phyloP scores from a whole-genome alignment of 1,140 invertebrate genomes.

The Bursaphelenchus mucronatus region DNA sequence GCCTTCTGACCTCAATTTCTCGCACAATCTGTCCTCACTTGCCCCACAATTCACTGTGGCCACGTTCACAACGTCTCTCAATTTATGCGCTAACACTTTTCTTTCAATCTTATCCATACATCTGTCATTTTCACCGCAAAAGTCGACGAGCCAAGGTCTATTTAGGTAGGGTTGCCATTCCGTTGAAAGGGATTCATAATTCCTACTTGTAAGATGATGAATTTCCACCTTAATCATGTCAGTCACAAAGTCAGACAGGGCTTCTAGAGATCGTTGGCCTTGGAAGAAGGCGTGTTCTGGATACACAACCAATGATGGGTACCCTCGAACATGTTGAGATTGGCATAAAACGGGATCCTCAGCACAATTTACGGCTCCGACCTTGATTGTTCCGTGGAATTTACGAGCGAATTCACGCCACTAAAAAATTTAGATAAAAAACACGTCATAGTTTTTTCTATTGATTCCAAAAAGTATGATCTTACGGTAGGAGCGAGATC shows the following conservation, averaged over 20 bases:
- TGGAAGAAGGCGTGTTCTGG: constrained; percentile 60
- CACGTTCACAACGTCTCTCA: constrained; percentile 67
- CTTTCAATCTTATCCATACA: constrained; percentile 38
- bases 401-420: constrained; percentile 75
- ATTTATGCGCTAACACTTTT: constrained; percentile 44
- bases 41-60: constrained; percentile 64
- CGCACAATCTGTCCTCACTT: constrained; percentile 62
- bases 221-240: constrained; percentile 42
- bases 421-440: constrained; percentile 55
- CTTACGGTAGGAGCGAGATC: constrained; percentile 68
- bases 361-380: constrained; percentile 77
- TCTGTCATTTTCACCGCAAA: constrained; percentile 46
- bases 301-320: constrained; percentile 71
- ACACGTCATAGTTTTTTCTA: constrained; percentile 24
- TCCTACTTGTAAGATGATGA: constrained; percentile 39
- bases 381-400: constrained; percentile 70
- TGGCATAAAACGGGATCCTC: constrained; percentile 72
- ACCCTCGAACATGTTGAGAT: constrained; percentile 68
- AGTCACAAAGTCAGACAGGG: constrained; percentile 47
- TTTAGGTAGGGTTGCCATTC: constrained; percentile 48
- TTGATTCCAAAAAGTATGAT: constrained; percentile 17
- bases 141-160: constrained; percentile 50
- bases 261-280: constrained; percentile 47
- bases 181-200: constrained; percentile 33
- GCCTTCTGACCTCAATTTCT: constrained; percentile 62